Evolutionary conservation across 2,888 invertebrate genomes (phyloP).

Genomic region (Acronicta leporina): DNA sequence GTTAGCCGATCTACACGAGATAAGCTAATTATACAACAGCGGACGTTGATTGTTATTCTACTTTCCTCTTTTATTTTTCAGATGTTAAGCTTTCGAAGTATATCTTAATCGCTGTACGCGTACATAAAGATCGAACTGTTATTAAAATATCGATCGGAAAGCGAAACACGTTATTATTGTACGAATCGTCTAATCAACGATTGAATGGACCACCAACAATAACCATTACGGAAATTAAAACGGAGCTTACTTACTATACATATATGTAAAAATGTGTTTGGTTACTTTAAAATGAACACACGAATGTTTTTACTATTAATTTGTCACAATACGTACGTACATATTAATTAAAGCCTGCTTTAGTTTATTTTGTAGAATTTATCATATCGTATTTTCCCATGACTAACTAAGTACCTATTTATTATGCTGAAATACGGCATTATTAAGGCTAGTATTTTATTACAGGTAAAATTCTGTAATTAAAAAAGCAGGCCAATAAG

Average conservation of each 20-base stretch:
- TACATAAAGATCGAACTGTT: constrained; percentile 66
- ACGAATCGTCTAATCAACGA: constrained; percentile 69
- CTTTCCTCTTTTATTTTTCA: constrained; percentile 79
- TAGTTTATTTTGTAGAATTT: constrained; percentile 16
- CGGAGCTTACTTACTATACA: constrained; percentile 54
- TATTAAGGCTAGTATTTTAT: not conserved
- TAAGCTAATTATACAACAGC: constrained; percentile 83
- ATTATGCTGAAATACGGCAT: constrained; percentile 15
- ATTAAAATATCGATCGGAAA: constrained; percentile 74
- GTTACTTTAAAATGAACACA: constrained; percentile 13
- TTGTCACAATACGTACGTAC: not conserved
- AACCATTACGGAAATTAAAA: constrained; percentile 73
- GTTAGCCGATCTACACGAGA: constrained; percentile 80
- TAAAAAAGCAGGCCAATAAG: not conserved
- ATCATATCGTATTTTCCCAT: constrained; percentile 28
- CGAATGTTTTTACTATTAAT: not conserved
- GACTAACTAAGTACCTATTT: constrained; percentile 20
- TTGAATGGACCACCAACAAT: constrained; percentile 71
- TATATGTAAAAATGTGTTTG: constrained; percentile 53
- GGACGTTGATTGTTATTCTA: constrained; percentile 77
- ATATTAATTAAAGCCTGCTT: constrained; percentile 6
- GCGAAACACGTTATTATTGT: constrained; percentile 71
- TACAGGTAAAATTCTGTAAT: not conserved
- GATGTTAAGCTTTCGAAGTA: constrained; percentile 73
- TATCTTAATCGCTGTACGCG: constrained; percentile 55